Conservation (phyloP, 2,113 vertebrate genomes). For the Epinephelus moara region DNA sequence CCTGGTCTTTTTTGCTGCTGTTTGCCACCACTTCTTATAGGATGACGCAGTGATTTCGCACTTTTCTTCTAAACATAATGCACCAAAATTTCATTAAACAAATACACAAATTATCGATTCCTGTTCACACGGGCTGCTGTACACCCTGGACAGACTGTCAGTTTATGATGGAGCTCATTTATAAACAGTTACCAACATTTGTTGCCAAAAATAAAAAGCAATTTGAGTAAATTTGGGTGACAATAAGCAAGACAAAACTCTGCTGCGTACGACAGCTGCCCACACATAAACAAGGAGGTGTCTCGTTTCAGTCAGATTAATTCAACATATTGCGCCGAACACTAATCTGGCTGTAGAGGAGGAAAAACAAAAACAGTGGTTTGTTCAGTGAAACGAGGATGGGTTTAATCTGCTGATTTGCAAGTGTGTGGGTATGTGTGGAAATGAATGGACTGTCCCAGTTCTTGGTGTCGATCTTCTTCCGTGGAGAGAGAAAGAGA, state of each 20-base stretch:
- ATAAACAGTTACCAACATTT: neutral
- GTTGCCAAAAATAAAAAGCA: neutral
- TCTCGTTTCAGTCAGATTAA: conserved; percentile 3
- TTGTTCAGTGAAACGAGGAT: conserved; percentile 22
- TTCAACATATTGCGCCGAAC: neutral
- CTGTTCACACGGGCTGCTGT: neutral
- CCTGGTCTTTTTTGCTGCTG: neutral
- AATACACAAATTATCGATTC: neutral
- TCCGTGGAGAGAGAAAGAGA: conserved; percentile 57
- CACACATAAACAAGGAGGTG: neutral
- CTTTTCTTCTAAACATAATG: neutral
- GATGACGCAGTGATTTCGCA: neutral
- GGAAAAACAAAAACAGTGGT: neutral
- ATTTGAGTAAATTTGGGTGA: neutral
- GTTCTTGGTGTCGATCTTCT: conserved; percentile 65
- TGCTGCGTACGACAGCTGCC: neutral
- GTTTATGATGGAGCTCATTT: neutral
- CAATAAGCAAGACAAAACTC: neutral
- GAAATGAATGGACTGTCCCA: conserved; percentile 69
- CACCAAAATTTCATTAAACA: neutral
- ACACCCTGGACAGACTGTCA: neutral
- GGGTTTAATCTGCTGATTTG: conserved; percentile 36
- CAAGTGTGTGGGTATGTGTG: neutral
- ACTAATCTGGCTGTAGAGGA: conserved; percentile 26
- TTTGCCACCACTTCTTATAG: neutral